Evolutionary conservation across 2,797 vertebrate species (phyloP).

Genomic region (Cephalopachus bancanus): DNA sequence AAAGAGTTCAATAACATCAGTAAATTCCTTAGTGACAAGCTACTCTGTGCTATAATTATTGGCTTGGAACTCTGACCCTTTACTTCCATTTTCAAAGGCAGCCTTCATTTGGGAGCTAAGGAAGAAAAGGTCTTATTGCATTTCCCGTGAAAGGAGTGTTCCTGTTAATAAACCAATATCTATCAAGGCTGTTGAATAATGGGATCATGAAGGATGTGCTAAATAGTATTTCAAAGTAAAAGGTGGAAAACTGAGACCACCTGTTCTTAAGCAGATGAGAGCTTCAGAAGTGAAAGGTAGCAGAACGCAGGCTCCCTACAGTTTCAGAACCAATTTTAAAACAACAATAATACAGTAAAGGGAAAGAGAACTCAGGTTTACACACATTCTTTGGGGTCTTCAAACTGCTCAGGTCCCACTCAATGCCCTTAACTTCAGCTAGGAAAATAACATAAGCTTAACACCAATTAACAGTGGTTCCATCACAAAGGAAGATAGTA

Average conservation of each 20-base stretch:
- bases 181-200: not conserved
- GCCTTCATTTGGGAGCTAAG: not conserved
- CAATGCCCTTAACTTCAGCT: not conserved
- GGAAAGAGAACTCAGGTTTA: fast-evolving
- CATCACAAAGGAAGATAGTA: not conserved
- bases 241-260: not conserved
- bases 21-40: not conserved
- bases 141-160: not conserved
- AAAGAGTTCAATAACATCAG: not conserved
- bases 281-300: not conserved
- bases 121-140: not conserved
- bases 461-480: too few species aligned
- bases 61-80: not conserved
- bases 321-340: not conserved
- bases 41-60: not conserved
- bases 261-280: not conserved
- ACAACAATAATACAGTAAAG: not conserved
- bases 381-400: not conserved
- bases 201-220: not conserved
- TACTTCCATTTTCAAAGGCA: not conserved
- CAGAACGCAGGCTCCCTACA: not conserved
- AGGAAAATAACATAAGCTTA: not conserved
- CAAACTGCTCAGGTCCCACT: not conserved
- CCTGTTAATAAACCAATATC: not conserved
- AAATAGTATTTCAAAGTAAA: not conserved